Evolutionary conservation across 2,113 vertebrate genomes (phyloP).

Genomic region (Thamnophis sirtalis): DNA sequence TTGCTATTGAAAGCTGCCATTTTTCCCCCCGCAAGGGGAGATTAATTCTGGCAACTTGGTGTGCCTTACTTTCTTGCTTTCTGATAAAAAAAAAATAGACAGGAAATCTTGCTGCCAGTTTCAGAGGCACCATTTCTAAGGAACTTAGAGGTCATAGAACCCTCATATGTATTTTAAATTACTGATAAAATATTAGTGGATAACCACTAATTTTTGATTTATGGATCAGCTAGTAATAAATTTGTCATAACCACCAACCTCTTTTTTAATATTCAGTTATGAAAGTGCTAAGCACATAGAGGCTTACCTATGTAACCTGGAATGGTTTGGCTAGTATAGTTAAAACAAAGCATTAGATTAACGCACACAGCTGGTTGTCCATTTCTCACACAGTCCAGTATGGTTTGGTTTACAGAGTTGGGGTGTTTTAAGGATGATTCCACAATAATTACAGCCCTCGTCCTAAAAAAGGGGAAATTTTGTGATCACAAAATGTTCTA

Average conservation of each 20-base stretch:
- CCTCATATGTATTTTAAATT: no score
- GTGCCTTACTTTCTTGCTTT: not conserved
- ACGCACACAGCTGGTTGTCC: constrained; percentile 77
- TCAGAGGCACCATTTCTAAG: not conserved
- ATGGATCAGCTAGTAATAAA: not conserved
- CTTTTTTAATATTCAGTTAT: not conserved
- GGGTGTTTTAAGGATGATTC: constrained; percentile 78
- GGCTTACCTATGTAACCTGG: constrained; percentile 80
- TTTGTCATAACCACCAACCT: not conserved
- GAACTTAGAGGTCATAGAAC: not conserved
- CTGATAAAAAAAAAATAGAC: not conserved
- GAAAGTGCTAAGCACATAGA: not conserved
- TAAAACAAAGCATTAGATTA: constrained; percentile 85
- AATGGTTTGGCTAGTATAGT: constrained; percentile 76
- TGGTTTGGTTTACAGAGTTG: constrained; percentile 75
- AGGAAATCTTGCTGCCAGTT: not conserved
- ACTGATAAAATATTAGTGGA: not conserved
- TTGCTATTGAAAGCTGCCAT: not conserved
- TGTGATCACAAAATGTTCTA: constrained; percentile 29
- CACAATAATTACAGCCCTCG: constrained; percentile 86
- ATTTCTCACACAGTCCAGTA: constrained; percentile 73
- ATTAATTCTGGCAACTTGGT: not conserved
- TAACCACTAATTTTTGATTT: not conserved
- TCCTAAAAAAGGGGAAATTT: constrained; percentile 70
- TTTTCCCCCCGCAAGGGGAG: not conserved